Conservation (phyloP, 2,113 vertebrate species). For the Engraulis encrasicolus region DNA sequence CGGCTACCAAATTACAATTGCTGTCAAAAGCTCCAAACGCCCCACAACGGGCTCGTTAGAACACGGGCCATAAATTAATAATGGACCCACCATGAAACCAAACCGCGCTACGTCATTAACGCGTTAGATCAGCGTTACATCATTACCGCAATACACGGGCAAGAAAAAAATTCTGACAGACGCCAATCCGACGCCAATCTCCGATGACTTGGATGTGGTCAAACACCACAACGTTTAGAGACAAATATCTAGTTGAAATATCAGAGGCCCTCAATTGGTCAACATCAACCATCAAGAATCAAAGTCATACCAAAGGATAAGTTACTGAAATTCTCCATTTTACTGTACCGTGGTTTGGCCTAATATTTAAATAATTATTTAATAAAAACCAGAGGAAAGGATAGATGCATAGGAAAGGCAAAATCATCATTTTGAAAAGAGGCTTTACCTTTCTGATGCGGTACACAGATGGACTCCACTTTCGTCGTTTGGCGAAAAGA, state of each 20-base stretch:
- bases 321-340: not conserved
- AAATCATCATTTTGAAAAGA: not conserved
- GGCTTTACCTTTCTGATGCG: slow-evolving; percentile 14
- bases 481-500: slow-evolving; percentile 21
- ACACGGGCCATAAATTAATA: slow-evolving; percentile 1
- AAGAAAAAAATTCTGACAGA: not conserved
- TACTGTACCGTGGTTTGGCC: not conserved
- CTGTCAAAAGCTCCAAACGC: not conserved
- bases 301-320: not conserved
- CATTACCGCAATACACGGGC: not conserved
- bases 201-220: not conserved
- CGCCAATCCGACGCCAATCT: not conserved
- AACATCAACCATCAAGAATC: not conserved
- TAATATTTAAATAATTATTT: slow-evolving; percentile 1
- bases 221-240: not conserved
- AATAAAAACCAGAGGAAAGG: not conserved
- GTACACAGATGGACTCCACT: slow-evolving; percentile 16
- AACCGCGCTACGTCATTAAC: not conserved
- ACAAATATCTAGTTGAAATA: not conserved
- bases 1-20: not conserved
- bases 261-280: not conserved
- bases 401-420: not conserved
- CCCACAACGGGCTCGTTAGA: not conserved
- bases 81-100: not conserved
- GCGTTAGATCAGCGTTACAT: not conserved